Conservation (phyloP, 2,888 invertebrate genomes). For the Agriopis marginaria region DNA sequence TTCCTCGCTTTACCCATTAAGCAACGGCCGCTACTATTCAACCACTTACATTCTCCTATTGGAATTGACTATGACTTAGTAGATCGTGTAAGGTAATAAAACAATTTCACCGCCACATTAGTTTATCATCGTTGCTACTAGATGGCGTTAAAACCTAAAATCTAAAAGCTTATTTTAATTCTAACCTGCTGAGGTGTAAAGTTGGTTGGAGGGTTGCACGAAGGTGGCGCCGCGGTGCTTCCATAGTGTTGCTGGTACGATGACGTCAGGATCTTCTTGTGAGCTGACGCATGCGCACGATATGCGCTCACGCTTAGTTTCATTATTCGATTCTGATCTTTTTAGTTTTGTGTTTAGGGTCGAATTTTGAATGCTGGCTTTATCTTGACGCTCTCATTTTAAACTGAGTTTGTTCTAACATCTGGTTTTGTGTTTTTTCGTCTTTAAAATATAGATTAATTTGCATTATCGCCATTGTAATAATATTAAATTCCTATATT, state of each 20-base stretch:
- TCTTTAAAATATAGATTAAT: background rate
- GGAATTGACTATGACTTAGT: too few relatives aligned
- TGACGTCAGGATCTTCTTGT: constrained; percentile 93
- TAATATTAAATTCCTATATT: background rate
- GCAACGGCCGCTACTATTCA: too few relatives aligned
- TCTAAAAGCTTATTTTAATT: constrained; percentile 19
- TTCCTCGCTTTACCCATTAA: too few relatives aligned
- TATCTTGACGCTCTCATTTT: constrained; percentile 4
- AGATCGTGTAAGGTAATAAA: too few relatives aligned
- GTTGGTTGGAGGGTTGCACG: constrained; percentile 78
- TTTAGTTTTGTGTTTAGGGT: constrained; percentile 29
- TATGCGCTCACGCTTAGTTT: constrained; percentile 96
- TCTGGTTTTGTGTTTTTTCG: background rate
- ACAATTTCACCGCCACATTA: background rate
- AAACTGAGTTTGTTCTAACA: background rate
- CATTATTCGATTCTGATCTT: constrained; percentile 78
- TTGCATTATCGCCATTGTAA: background rate
- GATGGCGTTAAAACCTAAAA: background rate
- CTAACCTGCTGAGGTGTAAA: constrained; percentile 77
- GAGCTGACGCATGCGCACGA: constrained; percentile 95
- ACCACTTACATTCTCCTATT: too few relatives aligned
- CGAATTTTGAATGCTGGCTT: constrained; percentile 11
- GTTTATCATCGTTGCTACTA: background rate
- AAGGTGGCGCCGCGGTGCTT: constrained; percentile 88
- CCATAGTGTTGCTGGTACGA: constrained; percentile 93